Base-by-base conservation (phyloP, 2,797 vertebrate species). In the Setipinna tenuifilis region DNA sequence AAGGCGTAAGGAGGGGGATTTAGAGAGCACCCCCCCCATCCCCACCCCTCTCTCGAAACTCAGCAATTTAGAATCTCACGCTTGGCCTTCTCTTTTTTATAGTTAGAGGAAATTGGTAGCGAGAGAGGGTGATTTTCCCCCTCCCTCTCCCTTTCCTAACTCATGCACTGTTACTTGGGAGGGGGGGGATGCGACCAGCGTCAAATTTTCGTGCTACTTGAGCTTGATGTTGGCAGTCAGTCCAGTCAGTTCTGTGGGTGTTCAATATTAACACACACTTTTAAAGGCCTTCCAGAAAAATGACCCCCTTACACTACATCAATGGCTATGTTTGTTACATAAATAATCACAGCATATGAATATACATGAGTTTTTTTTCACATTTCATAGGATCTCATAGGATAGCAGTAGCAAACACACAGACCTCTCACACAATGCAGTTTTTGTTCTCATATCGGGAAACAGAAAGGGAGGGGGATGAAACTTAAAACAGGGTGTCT, bases 341-440 rank as follows among this genome's bases (percentile, higher is more conserved):
- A 54, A 75, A 44, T 41, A 78, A 41, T 78, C 71, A 41, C 4
- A 10, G 7, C 35, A 21, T 11, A 61, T 61, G 17, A 44, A 78
- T 78, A 78, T 1, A 44, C 35, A 44, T 0, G 31, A 41, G 31
- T 19, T 71, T 78, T 21, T 14, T 14, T 7, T 7, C 50, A 54
- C 7, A 14, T 54, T 54, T 54, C 7, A 54, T 54, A 54, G 50
- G 14, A 54, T 54, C 9, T 78, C 35, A 78, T 19, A 78, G 35
- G 16, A 44, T 21, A 78, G 71, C 35, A 78, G 19, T 14, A 41
- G 85, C 92, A 94, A 94, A 95, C 94, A 95, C 95, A 94, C 94
- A 93, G 88, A 94, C 88, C 93, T 94, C 90, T 94, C 92, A 95
- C 93, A 95, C 93, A 93, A 91, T 91, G 93, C 94, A 94, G 92